These are phyloP conservation scores for Elysia chlorotica DNA, from an alignment of 1,140 invertebrate species.

Conservation along the genomic window DNA sequence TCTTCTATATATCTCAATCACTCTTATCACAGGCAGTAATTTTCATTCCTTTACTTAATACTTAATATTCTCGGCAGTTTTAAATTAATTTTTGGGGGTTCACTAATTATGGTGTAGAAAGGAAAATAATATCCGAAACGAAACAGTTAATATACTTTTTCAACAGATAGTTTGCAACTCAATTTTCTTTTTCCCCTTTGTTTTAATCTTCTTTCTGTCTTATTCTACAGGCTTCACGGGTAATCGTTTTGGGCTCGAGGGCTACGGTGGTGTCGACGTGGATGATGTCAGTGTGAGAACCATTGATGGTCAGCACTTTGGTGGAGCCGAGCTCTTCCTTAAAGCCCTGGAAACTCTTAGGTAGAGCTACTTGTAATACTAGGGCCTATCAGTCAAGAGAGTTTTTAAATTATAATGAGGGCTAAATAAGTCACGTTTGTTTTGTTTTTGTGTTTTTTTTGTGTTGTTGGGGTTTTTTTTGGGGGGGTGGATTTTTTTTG, in stretches of 20 bases:
- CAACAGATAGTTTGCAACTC: too few species aligned
- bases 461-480: not conserved
- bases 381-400: not conserved
- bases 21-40: not conserved
- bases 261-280: constrained; percentile 77
- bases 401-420: not conserved
- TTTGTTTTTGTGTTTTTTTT: not conserved
- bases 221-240: constrained; percentile 44
- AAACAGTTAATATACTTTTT: not conserved
- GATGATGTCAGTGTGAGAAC: constrained; percentile 71
- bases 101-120: not conserved
- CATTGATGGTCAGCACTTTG: constrained; percentile 62
- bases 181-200: not conserved
- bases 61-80: not conserved
- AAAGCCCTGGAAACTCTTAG: constrained; percentile 49
- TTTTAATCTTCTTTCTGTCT: not conserved
- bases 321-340: constrained; percentile 48
- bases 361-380: constrained; percentile 16
- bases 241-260: constrained; percentile 77
- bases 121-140: not conserved
- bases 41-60: not conserved
- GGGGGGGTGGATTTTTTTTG: not conserved
- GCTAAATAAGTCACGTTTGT: not conserved
- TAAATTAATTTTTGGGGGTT: not conserved
- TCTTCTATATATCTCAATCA: not conserved